Conservation (phyloP, 2,113 vertebrate genomes). For the Rallus limicola region DNA sequence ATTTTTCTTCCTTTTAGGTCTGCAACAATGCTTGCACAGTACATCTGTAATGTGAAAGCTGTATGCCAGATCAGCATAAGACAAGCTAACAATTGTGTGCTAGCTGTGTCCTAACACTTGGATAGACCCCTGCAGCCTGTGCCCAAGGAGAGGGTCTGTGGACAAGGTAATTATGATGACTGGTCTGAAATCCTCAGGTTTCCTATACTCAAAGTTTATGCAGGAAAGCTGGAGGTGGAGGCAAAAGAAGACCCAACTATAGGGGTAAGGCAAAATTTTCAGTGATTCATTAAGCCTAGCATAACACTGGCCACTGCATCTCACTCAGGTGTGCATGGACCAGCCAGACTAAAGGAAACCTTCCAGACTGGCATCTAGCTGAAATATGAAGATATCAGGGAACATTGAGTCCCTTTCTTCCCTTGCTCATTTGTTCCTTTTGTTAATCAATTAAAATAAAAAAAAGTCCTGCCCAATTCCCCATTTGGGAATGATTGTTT, state of each 20-base stretch:
- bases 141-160: neutral
- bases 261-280: neutral
- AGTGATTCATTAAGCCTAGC: neutral
- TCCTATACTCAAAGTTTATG: neutral
- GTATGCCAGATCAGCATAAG: neutral
- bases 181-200: neutral
- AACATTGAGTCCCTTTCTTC: neutral
- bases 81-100: neutral
- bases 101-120: neutral
- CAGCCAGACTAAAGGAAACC: neutral
- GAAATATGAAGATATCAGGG: neutral
- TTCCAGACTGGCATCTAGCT: neutral
- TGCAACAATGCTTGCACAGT: neutral
- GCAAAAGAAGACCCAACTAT: neutral
- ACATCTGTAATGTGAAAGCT: neutral
- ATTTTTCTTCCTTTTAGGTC: neutral
- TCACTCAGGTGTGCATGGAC: neutral
- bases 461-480: neutral
- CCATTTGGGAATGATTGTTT: neutral
- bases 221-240: neutral
- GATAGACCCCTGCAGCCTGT: neutral
- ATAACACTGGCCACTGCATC: neutral
- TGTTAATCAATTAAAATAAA: rapidly evolving
- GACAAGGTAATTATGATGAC: neutral
- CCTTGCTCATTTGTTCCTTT: neutral